Evolutionary conservation across 2,113 vertebrate species (phyloP).

Genomic region (Callospermophilus lateralis): DNA sequence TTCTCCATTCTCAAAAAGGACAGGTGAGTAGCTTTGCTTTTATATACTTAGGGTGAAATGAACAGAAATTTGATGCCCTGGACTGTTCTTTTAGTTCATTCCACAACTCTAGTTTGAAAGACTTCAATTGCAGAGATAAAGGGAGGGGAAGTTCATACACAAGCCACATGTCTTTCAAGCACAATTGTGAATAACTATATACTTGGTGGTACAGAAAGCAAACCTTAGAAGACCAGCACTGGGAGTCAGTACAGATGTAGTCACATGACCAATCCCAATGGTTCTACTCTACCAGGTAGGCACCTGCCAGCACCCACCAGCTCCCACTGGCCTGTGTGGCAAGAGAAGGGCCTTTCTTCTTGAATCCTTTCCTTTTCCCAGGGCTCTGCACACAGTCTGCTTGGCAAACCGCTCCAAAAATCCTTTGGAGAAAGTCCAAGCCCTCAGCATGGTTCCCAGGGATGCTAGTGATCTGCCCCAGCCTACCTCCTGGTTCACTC

Average conservation of each 20-base stretch:
- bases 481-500: neutral
- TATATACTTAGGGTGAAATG: neutral
- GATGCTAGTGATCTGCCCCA: too few relatives aligned
- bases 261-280: neutral
- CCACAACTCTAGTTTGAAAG: neutral
- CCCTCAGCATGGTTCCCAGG: too few relatives aligned
- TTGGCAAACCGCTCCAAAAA: neutral
- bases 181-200: neutral
- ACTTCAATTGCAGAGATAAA: neutral
- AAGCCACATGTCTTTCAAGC: neutral
- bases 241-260: too few relatives aligned
- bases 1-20: neutral
- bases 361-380: neutral
- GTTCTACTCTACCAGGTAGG: rapidly evolving
- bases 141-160: too few relatives aligned
- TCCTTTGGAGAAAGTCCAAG: neutral
- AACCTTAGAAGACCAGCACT: neutral
- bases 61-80: neutral
- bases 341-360: neutral
- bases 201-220: neutral
- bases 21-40: neutral
- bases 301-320: rapidly evolving
- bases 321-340: rapidly evolving
- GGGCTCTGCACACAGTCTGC: neutral
- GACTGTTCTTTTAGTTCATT: neutral